Base-by-base conservation (phyloP, 2,113 vertebrate species). In the Lonchura striata region DNA sequence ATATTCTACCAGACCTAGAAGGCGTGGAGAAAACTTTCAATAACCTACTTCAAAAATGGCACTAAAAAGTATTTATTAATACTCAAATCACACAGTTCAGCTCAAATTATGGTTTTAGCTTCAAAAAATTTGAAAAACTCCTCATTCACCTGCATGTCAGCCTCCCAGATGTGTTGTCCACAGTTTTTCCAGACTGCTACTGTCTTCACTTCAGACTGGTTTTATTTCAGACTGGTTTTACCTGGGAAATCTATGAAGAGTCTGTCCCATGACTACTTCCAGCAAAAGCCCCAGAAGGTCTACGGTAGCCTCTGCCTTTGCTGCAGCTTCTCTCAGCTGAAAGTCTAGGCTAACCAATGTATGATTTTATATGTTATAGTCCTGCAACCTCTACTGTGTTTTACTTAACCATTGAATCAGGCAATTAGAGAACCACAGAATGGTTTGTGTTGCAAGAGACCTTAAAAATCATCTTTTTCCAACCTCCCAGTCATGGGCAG, bases 231-330 rank as follows among this genome's bases (percentile, higher is more conserved):
- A 31, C 10, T 57, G 27, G 3, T 85, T 81, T 91, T 65, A 37
- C 54, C 33, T 17, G 5, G 28, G 6, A 77, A 83, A 15, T 23
- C 46, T 65, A 8, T 50, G 50, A 57, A 54, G n/a, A 18, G 7
- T 61, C 66, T 44, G 6, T 64, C 49, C 13, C 10, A 6, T 0
- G 0, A 33, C 30, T 75, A 17, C 20, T 79, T 80, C 31, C n/a
- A 77, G 49, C 11, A 89, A 35, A 75, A 35, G 11, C 3, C 47
- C 33, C 31, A 56, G 53, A 59, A 88, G 11, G 3, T 31, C 25
- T 20, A 13, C 7, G 8, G 20, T 7, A 54, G 7, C 0, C 0
- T 23, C 12, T 6, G 31, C 10, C 25, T 77, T n/a, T 27, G 19
- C 35, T 53, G 13, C 13, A 79, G 7, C 13, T 84, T 84, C 47